Percentiles rank a stretch among this genome's conserved stretches.
Conservation (phyloP, 2,888 invertebrate genomes). For the Temnothorax rugatulus region DNA sequence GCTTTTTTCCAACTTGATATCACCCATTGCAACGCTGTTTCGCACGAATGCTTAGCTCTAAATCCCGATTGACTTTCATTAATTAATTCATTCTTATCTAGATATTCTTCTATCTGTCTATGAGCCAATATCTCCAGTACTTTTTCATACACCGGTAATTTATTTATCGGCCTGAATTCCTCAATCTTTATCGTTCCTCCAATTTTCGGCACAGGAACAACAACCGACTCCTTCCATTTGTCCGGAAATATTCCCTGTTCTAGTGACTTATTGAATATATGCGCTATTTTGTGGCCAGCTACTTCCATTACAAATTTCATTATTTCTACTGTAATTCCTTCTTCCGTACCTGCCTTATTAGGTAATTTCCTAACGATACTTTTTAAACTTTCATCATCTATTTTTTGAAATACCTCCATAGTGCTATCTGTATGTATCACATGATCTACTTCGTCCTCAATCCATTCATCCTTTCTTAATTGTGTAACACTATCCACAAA, state of each 20-base stretch:
- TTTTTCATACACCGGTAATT: too few species aligned
- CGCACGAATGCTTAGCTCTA: too few species aligned
- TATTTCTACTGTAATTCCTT: constrained; percentile 15
- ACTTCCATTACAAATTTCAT: constrained; percentile 43
- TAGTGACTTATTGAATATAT: not conserved
- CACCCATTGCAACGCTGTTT: too few species aligned
- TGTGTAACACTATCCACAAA: constrained; percentile 6
- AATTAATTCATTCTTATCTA: too few species aligned
- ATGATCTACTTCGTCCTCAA: not conserved
- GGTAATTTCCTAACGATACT: constrained; percentile 1
- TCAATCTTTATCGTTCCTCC: not conserved
- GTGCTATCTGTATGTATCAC: too few species aligned
- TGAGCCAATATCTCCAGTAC: too few species aligned
- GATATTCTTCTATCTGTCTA: too few species aligned
- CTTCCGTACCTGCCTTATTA: constrained; percentile 37
- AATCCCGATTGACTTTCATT: too few species aligned
- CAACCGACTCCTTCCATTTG: not conserved
- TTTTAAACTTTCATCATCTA: not conserved
- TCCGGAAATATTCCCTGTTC: not conserved
- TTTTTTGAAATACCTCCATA: too few species aligned
- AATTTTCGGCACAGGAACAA: not conserved
- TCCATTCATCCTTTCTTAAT: not conserved
- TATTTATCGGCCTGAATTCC: too few species aligned
- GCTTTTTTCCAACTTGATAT: too few species aligned
- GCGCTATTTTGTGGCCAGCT: constrained; percentile 37